Percentiles rank a stretch among this genome's conserved stretches.
These are phyloP conservation scores for Chroicocephalus ridibundus DNA, from an alignment of 2,113 vertebrate genomes.

Conservation along the genomic window DNA sequence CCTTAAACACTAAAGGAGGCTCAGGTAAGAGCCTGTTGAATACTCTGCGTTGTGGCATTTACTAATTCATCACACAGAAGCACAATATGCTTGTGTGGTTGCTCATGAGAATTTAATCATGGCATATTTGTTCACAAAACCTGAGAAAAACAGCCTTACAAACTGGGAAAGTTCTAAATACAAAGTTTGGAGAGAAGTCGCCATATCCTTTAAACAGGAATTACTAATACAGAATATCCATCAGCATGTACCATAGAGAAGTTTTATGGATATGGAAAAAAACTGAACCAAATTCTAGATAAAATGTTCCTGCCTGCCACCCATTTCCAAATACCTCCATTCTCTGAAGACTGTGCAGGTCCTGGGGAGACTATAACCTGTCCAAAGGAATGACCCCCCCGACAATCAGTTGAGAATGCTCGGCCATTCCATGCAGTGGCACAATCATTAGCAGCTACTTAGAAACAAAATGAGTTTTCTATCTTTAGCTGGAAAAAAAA, in stretches of 20 bases:
- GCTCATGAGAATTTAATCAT: neutral
- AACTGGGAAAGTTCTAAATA: neutral
- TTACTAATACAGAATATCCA: neutral
- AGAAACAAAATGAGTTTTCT: neutral
- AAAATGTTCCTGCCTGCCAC: neutral
- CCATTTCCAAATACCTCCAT: neutral
- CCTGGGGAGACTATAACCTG: neutral
- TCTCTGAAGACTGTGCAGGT: neutral
- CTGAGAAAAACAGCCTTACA: neutral
- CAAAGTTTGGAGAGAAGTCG: neutral
- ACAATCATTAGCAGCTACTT: neutral
- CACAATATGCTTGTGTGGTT: fast-evolving
- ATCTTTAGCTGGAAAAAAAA: neutral
- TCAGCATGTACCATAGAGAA: neutral
- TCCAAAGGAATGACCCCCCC: neutral
- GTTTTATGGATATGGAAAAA: neutral
- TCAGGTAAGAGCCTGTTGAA: neutral
- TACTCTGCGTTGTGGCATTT: neutral
- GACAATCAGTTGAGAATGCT: neutral
- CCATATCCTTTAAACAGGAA: neutral
- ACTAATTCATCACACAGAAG: neutral
- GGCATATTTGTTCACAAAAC: neutral
- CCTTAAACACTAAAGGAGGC: neutral
- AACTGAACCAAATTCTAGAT: neutral
- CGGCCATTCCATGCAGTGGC: neutral